Evolutionary conservation across 2,113 vertebrate genomes (phyloP), one percentile per base, ranked within the genome.

Genomic region (Symphodus melops): DNA sequence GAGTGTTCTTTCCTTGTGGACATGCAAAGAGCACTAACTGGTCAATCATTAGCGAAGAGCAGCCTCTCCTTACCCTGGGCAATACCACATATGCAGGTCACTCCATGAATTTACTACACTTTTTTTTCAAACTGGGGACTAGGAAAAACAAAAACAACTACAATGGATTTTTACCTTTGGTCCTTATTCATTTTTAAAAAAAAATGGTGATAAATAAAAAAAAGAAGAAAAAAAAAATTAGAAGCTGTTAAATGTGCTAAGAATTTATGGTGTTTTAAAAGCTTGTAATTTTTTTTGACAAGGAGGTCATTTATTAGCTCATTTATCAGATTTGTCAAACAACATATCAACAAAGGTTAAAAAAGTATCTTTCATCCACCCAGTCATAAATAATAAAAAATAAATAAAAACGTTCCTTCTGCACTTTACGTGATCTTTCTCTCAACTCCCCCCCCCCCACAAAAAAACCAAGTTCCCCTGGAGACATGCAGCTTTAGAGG

Each of bases 1-100:
- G 28, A 33, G 28, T 33, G 28, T 41, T 4, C 2, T 51, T 57
- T 19, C 60, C 58, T 64, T 58, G 72, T 12, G 65, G 59, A 84
- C 79, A 81, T 73, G 71, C 76, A 88, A 75, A 84, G 54, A 86
- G 72, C 74, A 73, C 67, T 69, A 79, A 73, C 91, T 81, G 80
- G 89, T 93, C 70, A 92, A 91, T 91, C 72, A 93, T 92, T 89
- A 90, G 71, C 86, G 74, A 88, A 74, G 56, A 79, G 77, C 76
- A 84, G 83, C 81, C 79, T 77, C 74, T 85, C 58, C 53, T 87
- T 49, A 67, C 72, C 79, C 69, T 14, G 37, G 71, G 77, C 76
- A 68, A 66, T 83, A 78, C 56, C 79, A 77, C 53, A 86, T 61
- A 86, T 63, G 73, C 79, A 58, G 57, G n/a, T 66, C 75, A 55